Conservation (phyloP, 1,140 invertebrate species). For the Alviniconcha marisindica region DNA sequence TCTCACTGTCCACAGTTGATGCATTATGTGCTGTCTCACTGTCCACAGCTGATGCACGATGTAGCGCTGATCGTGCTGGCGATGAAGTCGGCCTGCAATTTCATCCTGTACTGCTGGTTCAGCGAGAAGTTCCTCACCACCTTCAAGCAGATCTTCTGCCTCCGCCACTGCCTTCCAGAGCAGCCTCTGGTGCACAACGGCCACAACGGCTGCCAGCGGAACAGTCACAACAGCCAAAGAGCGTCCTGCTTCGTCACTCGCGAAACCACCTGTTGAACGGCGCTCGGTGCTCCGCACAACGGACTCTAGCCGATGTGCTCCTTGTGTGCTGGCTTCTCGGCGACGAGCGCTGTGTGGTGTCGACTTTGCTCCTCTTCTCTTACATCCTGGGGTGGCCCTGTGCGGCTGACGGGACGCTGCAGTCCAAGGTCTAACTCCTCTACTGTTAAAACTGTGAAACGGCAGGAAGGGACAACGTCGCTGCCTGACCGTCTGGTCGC, state of each 20-base stretch:
- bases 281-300: too few relatives aligned
- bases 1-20: too few relatives aligned
- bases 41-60: slow-evolving; percentile 42
- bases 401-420: too few relatives aligned
- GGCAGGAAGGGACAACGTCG: too few relatives aligned
- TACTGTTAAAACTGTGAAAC: too few relatives aligned
- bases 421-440: too few relatives aligned
- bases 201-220: slow-evolving; percentile 39
- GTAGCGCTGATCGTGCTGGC: slow-evolving; percentile 81
- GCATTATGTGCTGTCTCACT: not conserved
- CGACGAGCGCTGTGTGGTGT: too few relatives aligned
- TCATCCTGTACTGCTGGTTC: slow-evolving; percentile 87
- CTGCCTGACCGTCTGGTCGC: too few relatives aligned
- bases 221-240: slow-evolving; percentile 49
- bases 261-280: slow-evolving; percentile 35
- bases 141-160: slow-evolving; percentile 82
- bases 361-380: too few relatives aligned
- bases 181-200: slow-evolving; percentile 35
- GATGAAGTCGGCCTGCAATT: slow-evolving; percentile 84
- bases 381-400: too few relatives aligned
- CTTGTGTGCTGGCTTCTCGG: too few relatives aligned
- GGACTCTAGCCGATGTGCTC: too few relatives aligned
- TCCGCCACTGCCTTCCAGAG: slow-evolving; percentile 48
- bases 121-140: slow-evolving; percentile 87
- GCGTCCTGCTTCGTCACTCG: slow-evolving; percentile 38